A percentile compares a stretch with the other conserved stretches of the same genome.
Conservation (phyloP, 2,797 vertebrate species). For the Enteromius unitaeniatus region DNA sequence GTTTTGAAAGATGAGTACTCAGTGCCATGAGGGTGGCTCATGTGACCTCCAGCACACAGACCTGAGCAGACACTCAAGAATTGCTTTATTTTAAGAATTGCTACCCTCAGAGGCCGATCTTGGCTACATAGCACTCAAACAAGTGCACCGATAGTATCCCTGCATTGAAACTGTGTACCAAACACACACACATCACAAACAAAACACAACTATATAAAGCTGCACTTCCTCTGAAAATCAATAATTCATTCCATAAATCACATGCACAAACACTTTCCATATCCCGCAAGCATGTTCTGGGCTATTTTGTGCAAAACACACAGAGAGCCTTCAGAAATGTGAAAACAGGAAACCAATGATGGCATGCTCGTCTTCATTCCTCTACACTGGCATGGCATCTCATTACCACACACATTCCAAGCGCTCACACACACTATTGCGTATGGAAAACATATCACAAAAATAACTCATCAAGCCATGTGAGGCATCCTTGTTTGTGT, state of each 20-base stretch:
- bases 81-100: constrained; percentile 15
- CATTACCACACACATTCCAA: constrained; percentile 71
- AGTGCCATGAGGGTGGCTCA: constrained; percentile 4
- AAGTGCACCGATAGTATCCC: not conserved
- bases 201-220: constrained; percentile 26
- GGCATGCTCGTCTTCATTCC: constrained; percentile 70
- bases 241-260: constrained; percentile 22
- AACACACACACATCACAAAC: not conserved
- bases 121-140: not conserved
- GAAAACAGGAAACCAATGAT: constrained; percentile 69
- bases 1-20: constrained; percentile 45
- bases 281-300: constrained; percentile 23
- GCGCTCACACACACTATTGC: constrained; percentile 40
- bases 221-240: constrained; percentile 24
- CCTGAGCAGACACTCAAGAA: not conserved
- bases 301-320: constrained; percentile 37
- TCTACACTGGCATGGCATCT: constrained; percentile 65
- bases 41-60: constrained; percentile 25
- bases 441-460: constrained; percentile 37
- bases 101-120: not conserved
- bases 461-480: constrained; percentile 39
- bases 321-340: constrained; percentile 41
- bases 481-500: constrained; percentile 44
- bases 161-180: not conserved
- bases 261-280: constrained; percentile 6